Evolutionary conservation across 2,888 invertebrate genomes (phyloP).

Genomic region (Torymus tubicola): DNA sequence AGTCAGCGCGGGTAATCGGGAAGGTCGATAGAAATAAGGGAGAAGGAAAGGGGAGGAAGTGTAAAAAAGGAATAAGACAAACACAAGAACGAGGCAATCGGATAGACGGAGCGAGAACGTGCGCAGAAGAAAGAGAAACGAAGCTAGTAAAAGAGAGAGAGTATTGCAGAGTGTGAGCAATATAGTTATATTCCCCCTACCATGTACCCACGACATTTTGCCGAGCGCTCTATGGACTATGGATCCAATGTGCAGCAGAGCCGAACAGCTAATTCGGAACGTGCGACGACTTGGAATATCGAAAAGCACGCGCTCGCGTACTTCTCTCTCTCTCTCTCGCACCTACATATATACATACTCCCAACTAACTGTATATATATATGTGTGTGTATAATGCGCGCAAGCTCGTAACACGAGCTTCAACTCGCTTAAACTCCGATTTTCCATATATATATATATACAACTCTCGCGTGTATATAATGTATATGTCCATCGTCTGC

Average conservation of each 20-base stretch:
- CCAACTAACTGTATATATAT: too few species aligned
- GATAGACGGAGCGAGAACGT: conserved; percentile 4
- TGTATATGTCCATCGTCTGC: conserved; percentile 47
- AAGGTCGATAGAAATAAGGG: too few species aligned
- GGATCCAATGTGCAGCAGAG: conserved; percentile 72
- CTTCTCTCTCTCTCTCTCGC: neutral
- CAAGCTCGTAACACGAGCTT: conserved; percentile 28
- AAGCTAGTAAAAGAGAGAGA: conserved; percentile 29
- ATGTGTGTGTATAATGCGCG: neutral
- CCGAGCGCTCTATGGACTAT: conserved; percentile 64
- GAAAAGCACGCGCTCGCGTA: conserved; percentile 14
- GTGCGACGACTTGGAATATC: conserved; percentile 73
- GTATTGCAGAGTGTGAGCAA: neutral
- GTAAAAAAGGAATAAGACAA: neutral
- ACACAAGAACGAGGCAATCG: conserved; percentile 22
- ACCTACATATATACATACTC: neutral
- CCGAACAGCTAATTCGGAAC: conserved; percentile 75
- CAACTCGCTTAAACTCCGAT: conserved; percentile 52
- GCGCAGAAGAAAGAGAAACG: conserved; percentile 19
- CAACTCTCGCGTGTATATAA: conserved; percentile 3
- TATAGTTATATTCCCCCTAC: neutral
- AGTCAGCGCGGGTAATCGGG: too few species aligned
- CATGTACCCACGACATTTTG: conserved; percentile 61
- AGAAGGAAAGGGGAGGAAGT: too few species aligned
- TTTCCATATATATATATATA: conserved; percentile 35